phyloP scores from a whole-genome alignment of 1,140 invertebrate genomes.

The Globodera rostochiensis region DNA sequence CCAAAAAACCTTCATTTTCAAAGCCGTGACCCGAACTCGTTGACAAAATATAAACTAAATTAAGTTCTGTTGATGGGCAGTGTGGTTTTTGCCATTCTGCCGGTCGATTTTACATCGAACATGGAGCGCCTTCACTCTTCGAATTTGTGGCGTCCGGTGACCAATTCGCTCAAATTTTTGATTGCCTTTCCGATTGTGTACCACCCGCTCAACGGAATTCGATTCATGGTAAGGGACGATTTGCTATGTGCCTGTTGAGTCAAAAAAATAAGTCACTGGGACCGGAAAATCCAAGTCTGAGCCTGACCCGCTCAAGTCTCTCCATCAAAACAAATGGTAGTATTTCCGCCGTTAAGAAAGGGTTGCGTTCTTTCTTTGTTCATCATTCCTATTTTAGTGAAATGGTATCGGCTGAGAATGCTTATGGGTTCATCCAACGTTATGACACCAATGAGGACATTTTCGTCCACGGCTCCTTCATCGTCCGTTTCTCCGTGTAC shows the following conservation, averaged over 20 bases:
- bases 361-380: no score
- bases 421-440: background rate
- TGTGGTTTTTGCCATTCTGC: slow-evolving; percentile 52
- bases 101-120: slow-evolving; percentile 56
- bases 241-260: no score
- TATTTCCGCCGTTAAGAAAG: no score
- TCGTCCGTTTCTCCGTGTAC: background rate
- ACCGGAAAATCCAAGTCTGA: no score
- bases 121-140: slow-evolving; percentile 39
- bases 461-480: background rate
- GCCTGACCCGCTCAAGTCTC: no score
- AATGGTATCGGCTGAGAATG: background rate
- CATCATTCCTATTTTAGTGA: background rate
- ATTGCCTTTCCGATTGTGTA: slow-evolving; percentile 11
- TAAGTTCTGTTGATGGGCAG: slow-evolving; percentile 54
- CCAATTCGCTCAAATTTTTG: slow-evolving; percentile 5
- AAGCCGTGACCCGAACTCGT: background rate
- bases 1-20: no score
- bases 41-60: background rate
- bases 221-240: slow-evolving; percentile 19
- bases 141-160: slow-evolving; percentile 5
- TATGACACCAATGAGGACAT: background rate
- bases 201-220: slow-evolving; percentile 30
- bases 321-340: no score
- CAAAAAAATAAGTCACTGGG: no score